Percentiles rank a stretch among this genome's conserved stretches.
Conservation (phyloP, 2,888 invertebrate species). For the Linhomoeus sp. region DNA sequence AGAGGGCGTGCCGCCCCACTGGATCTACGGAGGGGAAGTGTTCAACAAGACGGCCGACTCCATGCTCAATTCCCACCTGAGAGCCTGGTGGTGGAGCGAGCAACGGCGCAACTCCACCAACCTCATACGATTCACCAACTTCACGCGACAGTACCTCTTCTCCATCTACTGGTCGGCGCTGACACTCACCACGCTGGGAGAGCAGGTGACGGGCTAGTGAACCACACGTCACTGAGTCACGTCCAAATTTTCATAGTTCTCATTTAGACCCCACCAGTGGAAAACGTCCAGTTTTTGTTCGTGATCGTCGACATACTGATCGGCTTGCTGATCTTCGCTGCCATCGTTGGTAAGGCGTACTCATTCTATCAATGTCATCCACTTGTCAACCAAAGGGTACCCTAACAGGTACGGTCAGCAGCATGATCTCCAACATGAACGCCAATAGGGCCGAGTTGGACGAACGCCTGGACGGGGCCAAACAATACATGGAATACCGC, state of each 20-base stretch:
- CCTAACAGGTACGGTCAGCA: no score
- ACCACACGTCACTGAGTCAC: no score
- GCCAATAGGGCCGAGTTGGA: slow-evolving; percentile 78
- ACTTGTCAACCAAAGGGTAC: no score
- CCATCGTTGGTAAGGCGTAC: slow-evolving; percentile 20
- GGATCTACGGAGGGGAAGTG: slow-evolving; percentile 43
- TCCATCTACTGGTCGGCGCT: slow-evolving; percentile 94
- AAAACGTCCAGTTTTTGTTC: slow-evolving; percentile 53
- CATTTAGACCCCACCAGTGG: no score
- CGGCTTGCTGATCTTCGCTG: slow-evolving; percentile 75
- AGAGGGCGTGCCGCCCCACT: background rate
- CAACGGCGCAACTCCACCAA: background rate
- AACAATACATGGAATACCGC: slow-evolving; percentile 49
- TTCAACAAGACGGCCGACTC: slow-evolving; percentile 38
- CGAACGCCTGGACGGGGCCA: slow-evolving; percentile 63
- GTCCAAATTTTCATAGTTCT: no score
- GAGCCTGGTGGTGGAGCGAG: background rate
- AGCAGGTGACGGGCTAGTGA: slow-evolving; percentile 32
- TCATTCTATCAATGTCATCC: slow-evolving; percentile 9
- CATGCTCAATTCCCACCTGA: background rate
- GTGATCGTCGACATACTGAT: slow-evolving; percentile 77
- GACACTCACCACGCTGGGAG: slow-evolving; percentile 80
- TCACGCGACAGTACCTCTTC: slow-evolving; percentile 61
- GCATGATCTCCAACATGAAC: slow-evolving; percentile 67
- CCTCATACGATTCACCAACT: slow-evolving; percentile 29